These are phyloP conservation scores for Drymonia ruficornis DNA, from an alignment of 2,888 invertebrate genomes.

Conservation along the genomic window DNA sequence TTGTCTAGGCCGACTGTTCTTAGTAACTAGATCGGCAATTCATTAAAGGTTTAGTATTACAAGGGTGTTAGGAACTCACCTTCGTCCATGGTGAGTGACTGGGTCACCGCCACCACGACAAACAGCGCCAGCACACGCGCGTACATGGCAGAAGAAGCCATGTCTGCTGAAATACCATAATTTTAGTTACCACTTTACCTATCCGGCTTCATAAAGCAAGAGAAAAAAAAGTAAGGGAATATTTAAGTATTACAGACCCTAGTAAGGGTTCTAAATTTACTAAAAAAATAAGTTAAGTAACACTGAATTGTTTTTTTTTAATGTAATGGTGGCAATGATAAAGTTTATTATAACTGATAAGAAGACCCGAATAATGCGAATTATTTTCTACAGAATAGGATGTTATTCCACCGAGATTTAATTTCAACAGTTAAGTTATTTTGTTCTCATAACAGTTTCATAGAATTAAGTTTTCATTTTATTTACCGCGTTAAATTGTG, in stretches of 20 bases:
- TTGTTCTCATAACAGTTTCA: no score
- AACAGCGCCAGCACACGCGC: constrained; percentile 59
- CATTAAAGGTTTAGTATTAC: no score
- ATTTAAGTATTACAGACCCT: no score
- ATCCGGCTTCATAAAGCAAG: no score
- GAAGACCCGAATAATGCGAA: not conserved
- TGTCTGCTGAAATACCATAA: constrained; percentile 49
- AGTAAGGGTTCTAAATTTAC: no score
- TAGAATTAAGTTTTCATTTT: constrained; percentile 15
- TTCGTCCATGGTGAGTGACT: constrained; percentile 80
- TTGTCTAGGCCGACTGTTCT: no score
- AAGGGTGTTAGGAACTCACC: constrained; percentile 56
- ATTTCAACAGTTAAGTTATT: not conserved
- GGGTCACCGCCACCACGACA: constrained; percentile 47
- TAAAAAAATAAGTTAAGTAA: no score
- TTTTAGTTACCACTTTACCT: constrained; percentile 5
- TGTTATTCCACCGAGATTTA: not conserved
- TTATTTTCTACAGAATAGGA: not conserved
- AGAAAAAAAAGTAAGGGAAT: no score
- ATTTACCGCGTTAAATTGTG: constrained; percentile 42
- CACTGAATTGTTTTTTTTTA: not conserved
- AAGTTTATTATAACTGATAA: not conserved
- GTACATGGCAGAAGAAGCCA: constrained; percentile 63
- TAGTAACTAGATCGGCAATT: no score
- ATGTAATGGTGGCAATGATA: not conserved